A percentile compares a stretch with the other conserved stretches of the same genome.
phyloP scores from a whole-genome alignment of 2,113 vertebrate species.

The Azemiops feae region DNA sequence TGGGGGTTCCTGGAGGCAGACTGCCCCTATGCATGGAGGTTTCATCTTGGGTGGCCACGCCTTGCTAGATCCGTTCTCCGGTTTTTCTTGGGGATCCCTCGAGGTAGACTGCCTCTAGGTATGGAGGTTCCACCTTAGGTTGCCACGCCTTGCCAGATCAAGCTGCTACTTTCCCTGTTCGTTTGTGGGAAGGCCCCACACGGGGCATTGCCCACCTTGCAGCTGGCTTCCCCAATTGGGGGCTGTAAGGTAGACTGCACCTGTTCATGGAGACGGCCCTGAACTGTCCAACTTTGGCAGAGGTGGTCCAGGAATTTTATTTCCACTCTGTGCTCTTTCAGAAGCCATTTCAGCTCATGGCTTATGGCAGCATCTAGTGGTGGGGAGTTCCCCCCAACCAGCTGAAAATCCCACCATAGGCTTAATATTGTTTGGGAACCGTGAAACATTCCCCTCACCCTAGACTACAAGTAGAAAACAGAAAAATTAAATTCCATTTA shows the following conservation, averaged over 20 bases:
- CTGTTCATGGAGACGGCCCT: neutral
- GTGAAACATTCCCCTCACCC: neutral
- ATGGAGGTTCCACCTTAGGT: neutral
- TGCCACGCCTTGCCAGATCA: neutral
- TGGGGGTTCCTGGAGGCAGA: too few species aligned
- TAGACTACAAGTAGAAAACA: neutral
- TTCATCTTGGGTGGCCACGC: too few species aligned
- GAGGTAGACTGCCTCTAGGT: too few species aligned
- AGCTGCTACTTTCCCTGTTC: neutral
- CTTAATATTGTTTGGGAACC: neutral
- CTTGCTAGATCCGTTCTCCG: too few species aligned
- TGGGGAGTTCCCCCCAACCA: neutral
- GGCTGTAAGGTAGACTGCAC: neutral
- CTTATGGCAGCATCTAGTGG: neutral
- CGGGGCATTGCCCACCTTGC: neutral
- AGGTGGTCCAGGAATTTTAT: neutral
- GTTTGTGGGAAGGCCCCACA: neutral
- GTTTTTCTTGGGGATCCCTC: neutral
- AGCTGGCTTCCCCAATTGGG: too few species aligned
- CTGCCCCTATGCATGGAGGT: too few species aligned
- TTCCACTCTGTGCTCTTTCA: neutral
- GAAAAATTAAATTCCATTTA: neutral
- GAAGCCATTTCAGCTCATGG: neutral
- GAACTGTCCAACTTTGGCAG: neutral
- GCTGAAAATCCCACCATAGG: neutral